Percentiles rank a stretch among this genome's conserved stretches.
Conservation (phyloP, 2,113 vertebrate species). For the Myrmecobius fasciatus region DNA sequence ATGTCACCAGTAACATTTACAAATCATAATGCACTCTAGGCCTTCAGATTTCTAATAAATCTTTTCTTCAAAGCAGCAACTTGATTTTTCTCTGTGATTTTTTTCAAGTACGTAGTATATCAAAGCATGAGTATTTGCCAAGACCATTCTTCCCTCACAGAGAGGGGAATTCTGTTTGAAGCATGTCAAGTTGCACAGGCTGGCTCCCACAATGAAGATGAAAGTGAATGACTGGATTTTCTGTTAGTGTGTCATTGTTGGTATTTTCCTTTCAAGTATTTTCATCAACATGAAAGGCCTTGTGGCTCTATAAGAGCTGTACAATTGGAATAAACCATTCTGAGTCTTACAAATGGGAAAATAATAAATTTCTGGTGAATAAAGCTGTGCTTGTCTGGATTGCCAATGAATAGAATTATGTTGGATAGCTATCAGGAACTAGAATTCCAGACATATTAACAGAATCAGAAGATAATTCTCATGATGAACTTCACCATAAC, state of each 20-base stretch:
- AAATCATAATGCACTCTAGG: conserved; percentile 83
- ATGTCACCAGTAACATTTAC: conserved; percentile 69
- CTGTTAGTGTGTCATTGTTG: conserved; percentile 81
- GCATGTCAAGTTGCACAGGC: conserved; percentile 82
- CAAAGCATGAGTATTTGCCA: conserved; percentile 85
- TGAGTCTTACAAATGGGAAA: conserved; percentile 72
- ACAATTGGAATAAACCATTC: conserved; percentile 76
- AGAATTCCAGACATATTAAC: conserved; percentile 57
- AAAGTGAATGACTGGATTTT: conserved; percentile 81
- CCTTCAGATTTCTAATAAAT: conserved; percentile 83
- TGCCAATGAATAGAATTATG: conserved; percentile 81
- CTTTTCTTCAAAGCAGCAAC: conserved; percentile 83
- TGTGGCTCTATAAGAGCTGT: conserved; percentile 72
- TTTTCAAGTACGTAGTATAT: conserved; percentile 85
- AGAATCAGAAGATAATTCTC: conserved; percentile 55
- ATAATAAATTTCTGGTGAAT: conserved; percentile 79
- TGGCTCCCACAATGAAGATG: conserved; percentile 79
- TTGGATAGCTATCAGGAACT: conserved; percentile 71
- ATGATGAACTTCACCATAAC: background rate
- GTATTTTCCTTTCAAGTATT: conserved; percentile 80
- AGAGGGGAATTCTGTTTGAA: conserved; percentile 84
- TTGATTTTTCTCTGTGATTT: conserved; percentile 84
- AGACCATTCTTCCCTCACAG: conserved; percentile 83
- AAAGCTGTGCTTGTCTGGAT: conserved; percentile 80
- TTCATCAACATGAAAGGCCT: conserved; percentile 80